Percentiles rank a stretch among this genome's conserved stretches.
phyloP scores from a whole-genome alignment of 2,113 vertebrate genomes.

The Toxostoma redivivum region DNA sequence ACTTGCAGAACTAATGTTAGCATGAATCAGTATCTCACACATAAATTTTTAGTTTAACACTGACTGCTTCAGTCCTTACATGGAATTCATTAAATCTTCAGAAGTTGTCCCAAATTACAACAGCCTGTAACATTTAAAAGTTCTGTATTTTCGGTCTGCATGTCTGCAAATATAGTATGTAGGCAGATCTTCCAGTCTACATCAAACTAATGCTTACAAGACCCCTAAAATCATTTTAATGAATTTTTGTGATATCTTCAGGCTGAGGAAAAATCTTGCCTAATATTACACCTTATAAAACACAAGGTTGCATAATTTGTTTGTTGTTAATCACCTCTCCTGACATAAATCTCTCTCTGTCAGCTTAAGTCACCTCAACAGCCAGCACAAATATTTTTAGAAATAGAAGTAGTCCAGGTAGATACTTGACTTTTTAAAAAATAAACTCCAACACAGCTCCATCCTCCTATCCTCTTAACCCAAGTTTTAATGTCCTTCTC shows the following conservation, averaged over 20 bases:
- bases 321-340: not conserved
- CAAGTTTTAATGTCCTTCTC: not conserved
- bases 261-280: not conserved
- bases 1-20: not conserved
- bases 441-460: not conserved
- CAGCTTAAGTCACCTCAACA: not conserved
- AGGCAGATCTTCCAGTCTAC: not conserved
- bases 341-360: not conserved
- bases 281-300: conserved; percentile 1
- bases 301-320: not conserved
- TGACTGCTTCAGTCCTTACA: not conserved
- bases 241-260: not conserved
- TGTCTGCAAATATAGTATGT: not conserved
- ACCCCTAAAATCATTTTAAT: not conserved
- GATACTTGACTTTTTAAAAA: not conserved
- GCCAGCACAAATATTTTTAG: not conserved
- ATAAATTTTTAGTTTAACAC: not conserved
- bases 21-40: not conserved
- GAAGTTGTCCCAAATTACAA: not conserved
- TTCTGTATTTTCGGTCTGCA: not conserved
- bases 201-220: not conserved
- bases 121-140: not conserved
- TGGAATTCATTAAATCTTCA: not conserved
- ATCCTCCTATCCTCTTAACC: not conserved
- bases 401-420: not conserved